phyloP scores from a whole-genome alignment of 2,113 vertebrate genomes.

The Oreochromis tanganicae region DNA sequence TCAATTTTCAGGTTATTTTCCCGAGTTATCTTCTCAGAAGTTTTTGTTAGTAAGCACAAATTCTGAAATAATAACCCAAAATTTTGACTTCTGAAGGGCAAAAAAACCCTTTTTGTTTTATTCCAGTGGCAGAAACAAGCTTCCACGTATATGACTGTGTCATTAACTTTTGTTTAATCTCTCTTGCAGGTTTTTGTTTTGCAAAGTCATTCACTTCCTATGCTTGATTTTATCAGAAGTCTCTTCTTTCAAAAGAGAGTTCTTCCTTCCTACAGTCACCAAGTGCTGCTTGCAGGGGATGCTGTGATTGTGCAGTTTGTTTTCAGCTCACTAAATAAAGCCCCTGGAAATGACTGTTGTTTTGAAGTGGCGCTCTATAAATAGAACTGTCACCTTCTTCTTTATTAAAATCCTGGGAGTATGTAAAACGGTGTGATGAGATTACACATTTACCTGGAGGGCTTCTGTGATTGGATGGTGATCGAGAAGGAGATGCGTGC shows the following conservation, averaged over 20 bases:
- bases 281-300: background rate
- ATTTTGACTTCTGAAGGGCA: background rate
- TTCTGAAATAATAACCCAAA: background rate
- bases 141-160: background rate
- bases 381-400: background rate
- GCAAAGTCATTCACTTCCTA: background rate
- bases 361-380: background rate
- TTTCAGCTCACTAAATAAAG: background rate
- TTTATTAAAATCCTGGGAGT: background rate
- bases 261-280: background rate
- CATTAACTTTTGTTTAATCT: background rate
- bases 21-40: fast-evolving
- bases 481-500: constrained; percentile 36
- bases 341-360: background rate
- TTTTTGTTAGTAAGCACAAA: background rate
- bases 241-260: background rate
- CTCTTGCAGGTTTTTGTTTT: background rate
- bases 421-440: background rate
- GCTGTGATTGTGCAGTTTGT: background rate
- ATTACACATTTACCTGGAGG: constrained; percentile 41
- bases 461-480: constrained; percentile 23
- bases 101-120: background rate
- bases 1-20: background rate
- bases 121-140: fast-evolving
- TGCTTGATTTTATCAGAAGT: background rate